Conservation (phyloP, 1,140 invertebrate species). For the Caenorhabditis remanei region DNA sequence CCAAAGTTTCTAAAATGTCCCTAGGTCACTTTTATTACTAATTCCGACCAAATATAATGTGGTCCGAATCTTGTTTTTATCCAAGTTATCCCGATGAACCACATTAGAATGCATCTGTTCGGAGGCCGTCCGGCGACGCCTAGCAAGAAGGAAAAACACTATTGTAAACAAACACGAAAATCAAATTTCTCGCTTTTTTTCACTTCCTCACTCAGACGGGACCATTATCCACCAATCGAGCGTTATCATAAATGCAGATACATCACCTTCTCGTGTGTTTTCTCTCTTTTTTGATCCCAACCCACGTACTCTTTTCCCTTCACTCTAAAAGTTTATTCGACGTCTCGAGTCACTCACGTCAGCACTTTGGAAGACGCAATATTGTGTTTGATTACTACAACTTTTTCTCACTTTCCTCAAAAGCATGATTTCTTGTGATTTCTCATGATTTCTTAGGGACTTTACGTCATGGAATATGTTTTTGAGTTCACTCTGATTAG, state of each 20-base stretch:
- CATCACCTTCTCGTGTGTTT: slow-evolving; percentile 36
- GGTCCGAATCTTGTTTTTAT: neutral
- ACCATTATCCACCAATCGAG: neutral
- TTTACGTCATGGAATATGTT: slow-evolving; percentile 30
- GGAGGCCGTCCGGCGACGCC: neutral
- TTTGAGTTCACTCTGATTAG: slow-evolving; percentile 26
- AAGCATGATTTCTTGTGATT: slow-evolving; percentile 5
- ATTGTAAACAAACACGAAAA: slow-evolving; percentile 41
- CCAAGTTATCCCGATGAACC: neutral
- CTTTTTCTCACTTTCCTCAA: neutral
- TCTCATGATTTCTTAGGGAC: neutral
- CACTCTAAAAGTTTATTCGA: neutral
- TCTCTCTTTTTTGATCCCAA: neutral
- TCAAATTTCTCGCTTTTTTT: slow-evolving; percentile 30
- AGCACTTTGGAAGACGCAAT: slow-evolving; percentile 18
- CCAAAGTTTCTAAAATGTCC: neutral
- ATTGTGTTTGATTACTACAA: slow-evolving; percentile 53
- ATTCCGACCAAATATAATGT: neutral
- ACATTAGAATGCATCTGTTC: slow-evolving; percentile 28
- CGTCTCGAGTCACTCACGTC: slow-evolving; percentile 24
- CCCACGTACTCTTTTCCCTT: no score
- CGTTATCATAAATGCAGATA: slow-evolving; percentile 50
- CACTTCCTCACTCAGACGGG: slow-evolving; percentile 8
- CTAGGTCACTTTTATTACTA: neutral
- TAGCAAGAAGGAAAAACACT: neutral